Percentiles rank a stretch among this genome's conserved stretches.
Evolutionary conservation across 2,113 vertebrate genomes (phyloP).

Genomic region (Salvelinus sp.): DNA sequence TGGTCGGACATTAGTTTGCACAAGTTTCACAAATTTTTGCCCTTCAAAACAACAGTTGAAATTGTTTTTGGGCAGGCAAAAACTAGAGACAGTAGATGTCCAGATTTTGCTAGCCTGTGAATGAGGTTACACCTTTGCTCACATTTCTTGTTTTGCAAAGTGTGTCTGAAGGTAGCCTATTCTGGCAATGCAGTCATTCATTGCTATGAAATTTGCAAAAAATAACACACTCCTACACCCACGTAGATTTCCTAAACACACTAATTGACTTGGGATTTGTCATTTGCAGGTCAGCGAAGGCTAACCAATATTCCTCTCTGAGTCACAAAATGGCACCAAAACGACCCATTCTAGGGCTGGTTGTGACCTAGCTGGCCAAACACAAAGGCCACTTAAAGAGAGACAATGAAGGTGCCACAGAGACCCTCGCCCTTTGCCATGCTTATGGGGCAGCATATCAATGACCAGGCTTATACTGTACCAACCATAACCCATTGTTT

Average conservation of each 20-base stretch:
- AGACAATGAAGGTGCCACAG: background rate
- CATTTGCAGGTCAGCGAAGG: slow-evolving; percentile 56
- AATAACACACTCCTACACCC: background rate
- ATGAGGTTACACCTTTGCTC: background rate
- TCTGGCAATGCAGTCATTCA: background rate
- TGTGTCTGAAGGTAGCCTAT: background rate
- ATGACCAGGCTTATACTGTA: too few relatives aligned
- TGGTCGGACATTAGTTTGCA: background rate
- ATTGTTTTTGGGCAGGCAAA: background rate
- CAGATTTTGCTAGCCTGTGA: background rate
- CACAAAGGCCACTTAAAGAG: slow-evolving; percentile 57
- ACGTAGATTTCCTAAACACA: background rate
- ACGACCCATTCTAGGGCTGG: slow-evolving; percentile 44
- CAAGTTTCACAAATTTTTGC: background rate
- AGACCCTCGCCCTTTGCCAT: background rate
- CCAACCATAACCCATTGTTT: too few relatives aligned
- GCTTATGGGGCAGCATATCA: too few relatives aligned
- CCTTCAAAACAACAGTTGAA: background rate
- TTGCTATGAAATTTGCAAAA: background rate
- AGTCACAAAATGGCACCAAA: slow-evolving; percentile 45
- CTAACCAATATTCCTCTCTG: slow-evolving; percentile 37
- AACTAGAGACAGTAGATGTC: too few relatives aligned
- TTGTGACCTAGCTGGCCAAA: slow-evolving; percentile 39
- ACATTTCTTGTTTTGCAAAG: background rate
- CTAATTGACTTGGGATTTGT: slow-evolving; percentile 23